Conservation (phyloP, 1,140 invertebrate genomes). For the Drosophila oshimai region DNA sequence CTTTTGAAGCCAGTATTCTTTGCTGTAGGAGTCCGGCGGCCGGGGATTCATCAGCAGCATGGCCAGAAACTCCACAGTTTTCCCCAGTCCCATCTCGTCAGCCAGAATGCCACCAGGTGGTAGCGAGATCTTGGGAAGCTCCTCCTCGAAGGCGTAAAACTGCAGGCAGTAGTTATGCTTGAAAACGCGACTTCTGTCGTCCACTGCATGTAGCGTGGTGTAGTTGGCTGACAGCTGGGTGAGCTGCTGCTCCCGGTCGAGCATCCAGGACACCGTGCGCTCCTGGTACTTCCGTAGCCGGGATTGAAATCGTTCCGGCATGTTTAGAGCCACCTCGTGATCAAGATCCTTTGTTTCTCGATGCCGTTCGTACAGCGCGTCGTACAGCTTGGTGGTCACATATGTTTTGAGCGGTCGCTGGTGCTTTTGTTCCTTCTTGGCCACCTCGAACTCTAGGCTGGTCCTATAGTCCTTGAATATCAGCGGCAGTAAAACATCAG, state of each 20-base stretch:
- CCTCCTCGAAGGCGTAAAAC: constrained; percentile 32
- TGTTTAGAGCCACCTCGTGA: neutral
- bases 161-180: constrained; percentile 83
- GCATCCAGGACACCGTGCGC: constrained; percentile 88
- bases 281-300: constrained; percentile 87
- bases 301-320: constrained; percentile 60
- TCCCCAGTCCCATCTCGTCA: constrained; percentile 94
- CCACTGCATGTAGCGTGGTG: constrained; percentile 21
- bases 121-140: constrained; percentile 29
- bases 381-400: constrained; percentile 64
- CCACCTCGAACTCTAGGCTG: constrained; percentile 53
- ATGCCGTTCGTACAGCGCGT: constrained; percentile 56
- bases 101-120: constrained; percentile 90
- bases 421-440: constrained; percentile 27
- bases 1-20: constrained; percentile 22
- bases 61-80: constrained; percentile 91
- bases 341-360: neutral
- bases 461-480: constrained; percentile 39
- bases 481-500: constrained; percentile 36
- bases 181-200: constrained; percentile 55
- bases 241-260: constrained; percentile 83
- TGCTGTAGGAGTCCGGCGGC: neutral
- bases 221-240: constrained; percentile 44
- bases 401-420: constrained; percentile 62
- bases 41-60: constrained; percentile 86